phyloP scores from a whole-genome alignment of 2,888 invertebrate species.

The Amphipyra berbera region DNA sequence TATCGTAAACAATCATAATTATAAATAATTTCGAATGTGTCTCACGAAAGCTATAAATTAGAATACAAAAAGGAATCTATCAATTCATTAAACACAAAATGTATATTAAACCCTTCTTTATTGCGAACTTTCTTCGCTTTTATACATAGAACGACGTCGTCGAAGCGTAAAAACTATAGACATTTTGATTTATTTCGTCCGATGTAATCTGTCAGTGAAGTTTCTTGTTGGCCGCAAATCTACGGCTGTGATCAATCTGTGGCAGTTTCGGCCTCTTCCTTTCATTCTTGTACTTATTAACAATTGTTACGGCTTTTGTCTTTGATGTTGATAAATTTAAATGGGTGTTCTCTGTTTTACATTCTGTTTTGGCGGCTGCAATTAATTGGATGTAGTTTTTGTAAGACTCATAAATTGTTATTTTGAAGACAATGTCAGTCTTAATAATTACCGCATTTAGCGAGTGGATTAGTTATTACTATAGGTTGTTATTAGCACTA shows the following conservation, averaged over 20 bases:
- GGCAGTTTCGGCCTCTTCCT: constrained; percentile 58
- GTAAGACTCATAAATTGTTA: no score
- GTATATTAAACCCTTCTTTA: constrained; percentile 28
- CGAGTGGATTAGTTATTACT: no score
- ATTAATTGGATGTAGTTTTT: constrained; percentile 8
- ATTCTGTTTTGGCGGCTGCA: constrained; percentile 11
- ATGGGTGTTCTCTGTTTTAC: constrained; percentile 18
- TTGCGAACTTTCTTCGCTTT: constrained; percentile 34
- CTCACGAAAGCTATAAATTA: no score
- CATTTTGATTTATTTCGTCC: constrained; percentile 54
- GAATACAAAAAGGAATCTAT: constrained; percentile 19
- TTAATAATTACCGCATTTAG: no score
- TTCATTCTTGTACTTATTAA: constrained; percentile 69
- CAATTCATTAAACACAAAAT: no score
- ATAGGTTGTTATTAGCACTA: no score
- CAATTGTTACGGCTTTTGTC: constrained; percentile 60
- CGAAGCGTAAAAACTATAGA: constrained; percentile 57
- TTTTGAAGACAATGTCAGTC: no score
- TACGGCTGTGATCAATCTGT: constrained; percentile 68
- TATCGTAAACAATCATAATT: no score
- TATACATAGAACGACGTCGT: constrained; percentile 52
- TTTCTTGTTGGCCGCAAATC: constrained; percentile 71
- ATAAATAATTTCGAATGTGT: no score
- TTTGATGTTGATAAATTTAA: constrained; percentile 42
- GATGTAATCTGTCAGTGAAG: constrained; percentile 72